Base-by-base conservation (phyloP, 2,888 invertebrate genomes). In the Alcis repandata region DNA sequence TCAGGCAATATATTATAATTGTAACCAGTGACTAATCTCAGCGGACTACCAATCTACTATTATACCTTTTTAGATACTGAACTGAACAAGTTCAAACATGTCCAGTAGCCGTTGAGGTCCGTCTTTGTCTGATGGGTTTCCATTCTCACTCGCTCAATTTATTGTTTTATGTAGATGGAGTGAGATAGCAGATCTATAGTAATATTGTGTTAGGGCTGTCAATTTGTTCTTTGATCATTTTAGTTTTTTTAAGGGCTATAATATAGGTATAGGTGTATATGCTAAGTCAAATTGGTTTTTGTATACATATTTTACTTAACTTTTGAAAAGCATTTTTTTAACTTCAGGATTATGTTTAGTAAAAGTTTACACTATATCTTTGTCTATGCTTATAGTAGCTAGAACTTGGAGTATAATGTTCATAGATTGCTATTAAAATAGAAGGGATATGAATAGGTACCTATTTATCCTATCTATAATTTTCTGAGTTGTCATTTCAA, bases 1-100 rank as follows among this genome's bases (percentile, higher is more conserved):
- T 15, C 8, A 41, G 2, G n/a, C n/a, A n/a, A 15, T 15, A 41
- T 8, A 41, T 45, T 13, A 13, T 22, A 22, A 22, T 3, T 10
- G 10, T 19, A 45, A 22, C 48, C 27, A 48, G 9, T 48, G 27
- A 48, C 15, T 27, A 48, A 27, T 15, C 15, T 48, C 20, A 46
- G 11, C 27, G 9, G 45, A 46, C 45, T 20, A 45, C 20, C 20
- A 17, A 22, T 27, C 13, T 45, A 43, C 8, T 8, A 11, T 45
- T 13, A 45, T 22, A 45, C 17, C 9, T 15, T 22, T 13, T 27
- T 27, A 48, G n/a, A 49, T 38, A 36, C 57, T 63, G 27, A 27
- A 27, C 27, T n/a, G 33, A 59, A 68, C 70, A 63, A 68, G 85
- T 84, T 77, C 56, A 67, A 75, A 84, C 82, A 46, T 46, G 69